Base-by-base conservation (phyloP, 1,140 invertebrate genomes). In the Ostrea denselamellosa region DNA sequence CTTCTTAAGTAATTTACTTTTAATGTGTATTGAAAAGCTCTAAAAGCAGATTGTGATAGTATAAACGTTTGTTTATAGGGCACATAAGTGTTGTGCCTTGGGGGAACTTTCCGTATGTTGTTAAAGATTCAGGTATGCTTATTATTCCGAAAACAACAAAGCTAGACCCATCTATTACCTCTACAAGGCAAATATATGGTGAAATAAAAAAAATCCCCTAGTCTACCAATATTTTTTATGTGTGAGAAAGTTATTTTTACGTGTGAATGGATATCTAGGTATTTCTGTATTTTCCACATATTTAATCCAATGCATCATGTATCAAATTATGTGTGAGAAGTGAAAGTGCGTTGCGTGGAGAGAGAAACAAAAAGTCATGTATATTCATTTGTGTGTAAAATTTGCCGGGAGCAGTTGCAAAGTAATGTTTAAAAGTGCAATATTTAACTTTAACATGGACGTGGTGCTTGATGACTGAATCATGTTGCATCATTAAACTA, bases 121-220 rank as follows among this genome's bases (percentile, higher is more conserved):
- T n/a, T n/a, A 77, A 77, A 77, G 25, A 77, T 77, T 77, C 28
- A 77, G 25, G 22, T 77, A 77, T 77, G 68, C 28, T 77, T 22
- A 77, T 77, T 77, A 77, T 77, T 77, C 68, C 28, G 68, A 77
- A 62, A 77, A 77, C 65, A 68, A 77, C 68, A 77, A 77, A 25
- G 68, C 68, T 77, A 34, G 22, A 77, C 14, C 68, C 68, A 77
- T 77, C 28, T 34, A 77, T 77, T 77, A 77, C 28, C 68, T 77
- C 12, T 77, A 25, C 68, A 77, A 77, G 22, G 25, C 28, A 77
- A 28, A 77, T 12, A 34, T 25, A 77, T 25, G 25, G 68, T 77
- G 68, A 14, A 28, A 71, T 19, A 65, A 25, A 77, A 34, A 28
- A 25, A 62, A 14, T 62, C 68, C 68, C 68, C 68, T 77, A 77